A percentile compares a stretch with the other conserved stretches of the same genome.
These are phyloP conservation scores for Montipora capitata DNA, from an alignment of 92 coral and sea anemone genomes.

Conservation along the genomic window DNA sequence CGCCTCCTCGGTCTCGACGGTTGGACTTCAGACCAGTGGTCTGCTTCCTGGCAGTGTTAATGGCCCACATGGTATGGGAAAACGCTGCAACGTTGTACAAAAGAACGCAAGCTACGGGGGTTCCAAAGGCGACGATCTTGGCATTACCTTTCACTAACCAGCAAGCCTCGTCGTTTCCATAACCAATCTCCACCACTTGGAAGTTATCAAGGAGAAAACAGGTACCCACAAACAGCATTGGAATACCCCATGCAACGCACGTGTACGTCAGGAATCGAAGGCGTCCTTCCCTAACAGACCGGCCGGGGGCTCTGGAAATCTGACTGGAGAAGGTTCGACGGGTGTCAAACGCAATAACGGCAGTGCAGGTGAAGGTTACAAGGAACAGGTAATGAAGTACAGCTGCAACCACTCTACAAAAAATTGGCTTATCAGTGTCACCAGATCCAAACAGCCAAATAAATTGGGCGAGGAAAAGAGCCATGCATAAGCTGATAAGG, in stretches of 20 bases:
- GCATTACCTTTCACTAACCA: conserved; percentile 81
- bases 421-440: conserved; percentile 80
- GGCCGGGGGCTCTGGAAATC: conserved; percentile 77
- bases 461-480: conserved; percentile 90
- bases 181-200: conserved; percentile 80
- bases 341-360: conserved; percentile 92
- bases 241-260: conserved; percentile 86
- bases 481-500: conserved; percentile 86
- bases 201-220: conserved; percentile 81
- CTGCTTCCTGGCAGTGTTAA: conserved; percentile 83
- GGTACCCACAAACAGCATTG: conserved; percentile 72
- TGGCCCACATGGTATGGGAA: conserved; percentile 90
- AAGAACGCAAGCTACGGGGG: conserved; percentile 78
- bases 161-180: conserved; percentile 80
- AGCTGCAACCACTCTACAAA: conserved; percentile 81
- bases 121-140: conserved; percentile 71
- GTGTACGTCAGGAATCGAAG: conserved; percentile 78
- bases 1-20: conserved; percentile 74
- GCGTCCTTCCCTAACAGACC: conserved; percentile 53
- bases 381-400: conserved; percentile 87
- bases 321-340: conserved; percentile 86
- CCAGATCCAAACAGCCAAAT: conserved; percentile 89
- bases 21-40: conserved; percentile 77
- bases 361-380: conserved; percentile 90
- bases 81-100: conserved; percentile 87